Conservation (phyloP, 2,113 vertebrate genomes). For the Elachura formosa region DNA sequence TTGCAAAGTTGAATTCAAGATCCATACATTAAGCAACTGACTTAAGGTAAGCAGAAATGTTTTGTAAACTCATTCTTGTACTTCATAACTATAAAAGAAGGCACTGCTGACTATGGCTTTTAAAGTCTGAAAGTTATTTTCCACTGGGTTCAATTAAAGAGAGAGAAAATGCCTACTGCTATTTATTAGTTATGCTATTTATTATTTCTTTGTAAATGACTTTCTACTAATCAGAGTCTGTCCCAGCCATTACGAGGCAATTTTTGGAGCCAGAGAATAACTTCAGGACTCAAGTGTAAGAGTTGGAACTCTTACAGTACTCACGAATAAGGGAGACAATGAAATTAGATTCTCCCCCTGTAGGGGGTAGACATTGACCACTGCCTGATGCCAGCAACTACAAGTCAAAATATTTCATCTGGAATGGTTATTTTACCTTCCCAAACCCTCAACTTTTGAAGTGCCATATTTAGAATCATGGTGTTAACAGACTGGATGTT, state of each 20-base stretch:
- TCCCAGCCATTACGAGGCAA: constrained; percentile 45
- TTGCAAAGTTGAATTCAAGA: not conserved
- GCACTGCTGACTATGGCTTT: not conserved
- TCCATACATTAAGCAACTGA: not conserved
- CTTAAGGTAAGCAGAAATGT: not conserved
- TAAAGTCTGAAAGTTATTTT: constrained; percentile 23
- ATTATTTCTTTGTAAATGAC: constrained; percentile 44
- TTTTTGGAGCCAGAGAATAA: constrained; percentile 41
- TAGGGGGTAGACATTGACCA: constrained; percentile 72
- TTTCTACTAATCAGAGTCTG: constrained; percentile 65
- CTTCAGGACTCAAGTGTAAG: not conserved
- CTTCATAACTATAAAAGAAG: not conserved
- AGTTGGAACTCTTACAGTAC: constrained; percentile 10
- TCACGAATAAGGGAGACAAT: constrained; percentile 15
- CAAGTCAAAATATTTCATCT: constrained; percentile 45
- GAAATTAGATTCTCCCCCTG: constrained; percentile 77
- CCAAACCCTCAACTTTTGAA: constrained; percentile 23
- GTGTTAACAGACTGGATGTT: not conserved
- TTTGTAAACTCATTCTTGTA: not conserved
- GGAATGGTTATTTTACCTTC: constrained; percentile 16
- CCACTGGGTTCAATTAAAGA: not conserved
- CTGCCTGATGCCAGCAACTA: constrained; percentile 60
- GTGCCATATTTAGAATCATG: not conserved
- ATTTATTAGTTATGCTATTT: constrained; percentile 19
- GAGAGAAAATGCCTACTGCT: not conserved